Evolutionary conservation across 30 jellyfish, hydroid and myxozoan genomes (phyloP), one percentile per base, ranked within the genome.

Genomic region (Aurelia aurita): DNA sequence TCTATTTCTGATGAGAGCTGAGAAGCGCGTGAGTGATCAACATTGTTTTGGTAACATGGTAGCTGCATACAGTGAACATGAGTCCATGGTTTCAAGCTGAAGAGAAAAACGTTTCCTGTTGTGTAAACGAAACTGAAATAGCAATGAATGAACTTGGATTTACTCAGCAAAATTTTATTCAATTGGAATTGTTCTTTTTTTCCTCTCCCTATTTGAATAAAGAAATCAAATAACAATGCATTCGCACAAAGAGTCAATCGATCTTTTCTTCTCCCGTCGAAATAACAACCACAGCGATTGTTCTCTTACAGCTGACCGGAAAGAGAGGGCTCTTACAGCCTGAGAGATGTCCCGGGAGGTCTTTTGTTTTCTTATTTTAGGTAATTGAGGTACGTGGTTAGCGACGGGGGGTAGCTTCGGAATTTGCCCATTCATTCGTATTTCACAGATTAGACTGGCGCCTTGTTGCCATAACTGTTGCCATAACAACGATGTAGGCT

Each of bases 251-350:
- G 57, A 27, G 47, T 23, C 80, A 53, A 59, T 35, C 69, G 44
- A 8, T 21, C 57, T 84, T 54, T 67, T 67, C 70, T 83, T 81
- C 58, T n/a, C 31, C 43, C 29, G 27, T 39, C 58, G 34, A 46
- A 76, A 47, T 53, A 81, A 81, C 91, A 81, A 68, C 91, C 83
- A 81, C 78, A 54, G 4, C 72, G 44, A 81, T 81, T 81, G 91
- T 81, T 68, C 35, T 53, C 31, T 19, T 83, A 81, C 91, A 81
- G 91, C 91, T 81, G 91, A 86, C 85, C 95, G 95, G 95, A 86
- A 86, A 86, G 75, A 53, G 78, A 63, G 55, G 84, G 79, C 85
- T 66, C 81, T 86, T 70, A 43, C 55, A 54, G 34, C 39, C 58
- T 80, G 53, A 73, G 72, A 22, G 21, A 67, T 26, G 65, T n/a